Evolutionary conservation across 2,797 vertebrate species (phyloP).

Genomic region (Masticophis lateralis): DNA sequence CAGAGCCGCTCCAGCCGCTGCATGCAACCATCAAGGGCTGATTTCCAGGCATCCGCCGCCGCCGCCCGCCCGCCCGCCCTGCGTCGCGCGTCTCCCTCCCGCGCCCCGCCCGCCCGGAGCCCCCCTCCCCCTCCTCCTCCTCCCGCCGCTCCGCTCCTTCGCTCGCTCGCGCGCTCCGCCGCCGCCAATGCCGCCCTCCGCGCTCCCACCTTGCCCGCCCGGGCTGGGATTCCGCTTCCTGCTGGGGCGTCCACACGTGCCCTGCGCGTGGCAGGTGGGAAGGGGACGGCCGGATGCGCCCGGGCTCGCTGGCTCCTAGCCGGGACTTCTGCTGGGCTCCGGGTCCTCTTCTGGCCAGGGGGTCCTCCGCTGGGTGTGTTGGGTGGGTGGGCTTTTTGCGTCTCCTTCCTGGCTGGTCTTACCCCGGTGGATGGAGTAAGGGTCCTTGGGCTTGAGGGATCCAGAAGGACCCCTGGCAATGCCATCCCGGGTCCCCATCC

Average conservation of each 20-base stretch:
- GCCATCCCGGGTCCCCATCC: neutral
- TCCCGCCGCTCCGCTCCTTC: conserved; percentile 37
- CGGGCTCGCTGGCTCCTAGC: conserved; percentile 31
- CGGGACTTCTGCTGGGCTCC: conserved; percentile 36
- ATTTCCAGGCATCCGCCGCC: conserved; percentile 85
- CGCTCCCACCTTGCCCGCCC: neutral
- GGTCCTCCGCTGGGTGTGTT: conserved; percentile 35
- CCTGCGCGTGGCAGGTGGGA: neutral
- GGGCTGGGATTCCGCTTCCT: neutral
- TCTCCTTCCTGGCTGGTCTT: neutral
- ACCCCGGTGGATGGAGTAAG: accelerated
- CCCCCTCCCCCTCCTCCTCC: conserved; percentile 37
- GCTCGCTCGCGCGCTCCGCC: neutral
- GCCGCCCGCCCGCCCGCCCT: conserved; percentile 41
- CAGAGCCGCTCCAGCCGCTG: conserved; percentile 81
- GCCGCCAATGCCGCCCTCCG: conserved; percentile 46
- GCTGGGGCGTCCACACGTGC: neutral
- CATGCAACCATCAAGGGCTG: conserved; percentile 87
- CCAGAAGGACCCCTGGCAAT: neutral
- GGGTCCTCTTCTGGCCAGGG: conserved; percentile 41
- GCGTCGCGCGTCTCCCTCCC: conserved; percentile 50
- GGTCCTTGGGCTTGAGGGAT: neutral
- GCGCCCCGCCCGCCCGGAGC: conserved; percentile 44
- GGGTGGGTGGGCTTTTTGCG: too few species aligned
- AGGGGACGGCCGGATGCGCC: conserved; percentile 5